Conservation (phyloP, 2,113 vertebrate genomes). For the Nanorana parkeri region DNA sequence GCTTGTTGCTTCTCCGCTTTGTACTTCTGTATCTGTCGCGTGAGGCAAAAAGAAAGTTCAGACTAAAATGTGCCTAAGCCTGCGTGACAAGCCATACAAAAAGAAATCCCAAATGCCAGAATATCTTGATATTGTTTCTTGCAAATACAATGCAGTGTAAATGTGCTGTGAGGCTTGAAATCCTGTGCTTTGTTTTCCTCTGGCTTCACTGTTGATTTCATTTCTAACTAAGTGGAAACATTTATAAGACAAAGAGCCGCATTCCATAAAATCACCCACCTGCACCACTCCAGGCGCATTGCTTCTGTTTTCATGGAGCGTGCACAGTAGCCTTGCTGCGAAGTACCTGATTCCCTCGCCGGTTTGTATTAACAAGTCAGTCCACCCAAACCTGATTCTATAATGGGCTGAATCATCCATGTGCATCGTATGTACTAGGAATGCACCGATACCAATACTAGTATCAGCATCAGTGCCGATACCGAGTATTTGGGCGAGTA, state of each 20-base stretch:
- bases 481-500: no score
- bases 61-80: slow-evolving; percentile 11
- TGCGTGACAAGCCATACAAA: slow-evolving; percentile 28
- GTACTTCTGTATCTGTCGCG: slow-evolving; percentile 82
- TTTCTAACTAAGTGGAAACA: slow-evolving; percentile 53
- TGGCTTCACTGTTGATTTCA: slow-evolving; percentile 52
- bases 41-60: slow-evolving; percentile 20
- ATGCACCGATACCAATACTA: no score
- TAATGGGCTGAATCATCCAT: no score
- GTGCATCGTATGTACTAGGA: no score
- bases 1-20: slow-evolving; percentile 79
- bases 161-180: slow-evolving; percentile 34
- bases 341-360: no score
- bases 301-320: not conserved
- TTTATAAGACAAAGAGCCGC: slow-evolving; percentile 46
- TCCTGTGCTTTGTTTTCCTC: slow-evolving; percentile 32
- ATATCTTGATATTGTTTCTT: slow-evolving; percentile 45
- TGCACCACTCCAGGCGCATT: not conserved
- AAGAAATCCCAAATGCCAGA: slow-evolving; percentile 29
- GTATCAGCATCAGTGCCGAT: no score
- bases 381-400: no score
- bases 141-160: slow-evolving; percentile 49
- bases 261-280: not conserved
- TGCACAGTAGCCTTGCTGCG: no score
- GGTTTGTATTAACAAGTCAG: no score